Evolutionary conservation across 1,140 invertebrate species (phyloP), one percentile per base, ranked within the genome.

Genomic region (Oedothorax gibbosus): DNA sequence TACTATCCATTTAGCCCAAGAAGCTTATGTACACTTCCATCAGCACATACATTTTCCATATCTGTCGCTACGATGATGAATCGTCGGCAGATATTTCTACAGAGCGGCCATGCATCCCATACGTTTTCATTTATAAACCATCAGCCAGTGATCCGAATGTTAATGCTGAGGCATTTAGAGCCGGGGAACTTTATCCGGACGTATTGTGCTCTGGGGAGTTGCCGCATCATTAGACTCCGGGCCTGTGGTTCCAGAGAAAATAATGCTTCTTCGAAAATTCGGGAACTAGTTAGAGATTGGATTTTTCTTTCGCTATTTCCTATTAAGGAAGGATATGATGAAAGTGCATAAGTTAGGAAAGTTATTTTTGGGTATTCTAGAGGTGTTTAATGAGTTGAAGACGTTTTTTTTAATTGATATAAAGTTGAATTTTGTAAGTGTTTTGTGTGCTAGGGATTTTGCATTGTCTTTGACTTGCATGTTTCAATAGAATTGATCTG

Each of bases 121-220:
- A 68, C 78, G 54, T 80, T 80, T 80, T 80, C 78, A 80, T 80
- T 60, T 80, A 80, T 80, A 80, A 69, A 80, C 62, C 78, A 80
- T 80, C 78, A 69, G 18, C 20, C 65, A 71, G 65, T 60, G 53
- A 80, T 80, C 49, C 78, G 65, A 80, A 80, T 80, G 64, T 66
- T 80, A 80, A 80, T 66, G 35, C 64, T 18, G 54, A 71, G 78
- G 78, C 64, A 80, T 80, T 80, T 71, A 80, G 21, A 56, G 20
- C 78, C 54, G 62, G 57, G 35, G 64, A 71, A 51, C 60, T 49
- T 18, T 66, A 64, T 20, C 20, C 76, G 62, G 35, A 53, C 76
- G 64, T 35, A 79, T 79, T 66, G 76, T 66, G 76, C 76, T 68
- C 35, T 10, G 9, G 64, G 78, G 78, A 80, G 14, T 69, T 69